Evolutionary conservation across 2,888 invertebrate genomes (phyloP).

Genomic region (Corythucha ciliata): DNA sequence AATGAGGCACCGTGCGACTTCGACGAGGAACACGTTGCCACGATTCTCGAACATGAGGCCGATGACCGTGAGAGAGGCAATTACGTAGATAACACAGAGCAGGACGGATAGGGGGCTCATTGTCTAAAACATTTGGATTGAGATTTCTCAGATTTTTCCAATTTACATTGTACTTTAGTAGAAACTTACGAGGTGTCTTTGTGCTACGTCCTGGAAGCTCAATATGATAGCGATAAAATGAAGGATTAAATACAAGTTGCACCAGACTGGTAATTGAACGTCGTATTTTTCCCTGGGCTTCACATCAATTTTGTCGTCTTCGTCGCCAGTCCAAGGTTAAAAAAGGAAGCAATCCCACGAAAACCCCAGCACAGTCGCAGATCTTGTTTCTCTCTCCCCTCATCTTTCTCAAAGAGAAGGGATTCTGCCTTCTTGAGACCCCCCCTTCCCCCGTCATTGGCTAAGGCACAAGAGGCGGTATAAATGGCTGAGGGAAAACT

Average conservation of each 20-base stretch:
- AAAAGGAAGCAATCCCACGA: too few species aligned
- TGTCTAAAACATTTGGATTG: slow-evolving; percentile 44
- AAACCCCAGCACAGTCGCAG: too few species aligned
- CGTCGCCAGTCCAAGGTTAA: slow-evolving; percentile 66
- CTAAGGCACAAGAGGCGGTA: too few species aligned
- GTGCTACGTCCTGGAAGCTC: slow-evolving; percentile 56
- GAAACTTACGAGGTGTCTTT: slow-evolving; percentile 51
- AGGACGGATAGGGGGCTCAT: slow-evolving; percentile 52
- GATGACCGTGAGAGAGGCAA: slow-evolving; percentile 57
- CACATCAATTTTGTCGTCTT: slow-evolving; percentile 64
- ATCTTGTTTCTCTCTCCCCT: too few species aligned
- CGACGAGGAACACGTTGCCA: slow-evolving; percentile 51
- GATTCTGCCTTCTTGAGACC: too few species aligned
- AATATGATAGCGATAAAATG: slow-evolving; percentile 59
- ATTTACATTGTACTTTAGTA: background rate
- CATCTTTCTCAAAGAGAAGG: too few species aligned
- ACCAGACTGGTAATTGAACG: slow-evolving; percentile 55
- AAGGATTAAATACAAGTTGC: slow-evolving; percentile 54
- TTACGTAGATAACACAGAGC: slow-evolving; percentile 53
- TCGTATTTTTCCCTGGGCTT: slow-evolving; percentile 57
- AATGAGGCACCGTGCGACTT: slow-evolving; percentile 56
- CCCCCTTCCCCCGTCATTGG: too few species aligned
- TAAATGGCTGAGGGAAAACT: too few species aligned
- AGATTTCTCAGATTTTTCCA: background rate
- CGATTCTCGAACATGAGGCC: slow-evolving; percentile 63